A percentile compares a stretch with the other conserved stretches of the same genome.
Conservation (phyloP, 2,888 invertebrate species). For the Troides oblongomaculatus region DNA sequence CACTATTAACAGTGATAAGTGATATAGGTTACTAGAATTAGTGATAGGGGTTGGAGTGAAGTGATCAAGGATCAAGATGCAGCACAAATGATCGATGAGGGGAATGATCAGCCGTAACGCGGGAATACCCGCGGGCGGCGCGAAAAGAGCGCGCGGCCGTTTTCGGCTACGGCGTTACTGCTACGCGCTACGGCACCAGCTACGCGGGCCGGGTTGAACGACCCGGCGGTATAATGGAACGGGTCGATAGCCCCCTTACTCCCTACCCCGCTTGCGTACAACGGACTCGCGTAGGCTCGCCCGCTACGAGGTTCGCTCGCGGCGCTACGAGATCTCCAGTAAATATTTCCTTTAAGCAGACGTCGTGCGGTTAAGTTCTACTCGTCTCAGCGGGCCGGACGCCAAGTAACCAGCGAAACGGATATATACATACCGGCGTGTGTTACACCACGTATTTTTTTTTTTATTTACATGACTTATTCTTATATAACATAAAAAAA, state of each 20-base stretch:
- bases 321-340: slow-evolving; percentile 38
- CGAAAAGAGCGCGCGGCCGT: slow-evolving; percentile 19
- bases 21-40: slow-evolving; percentile 2
- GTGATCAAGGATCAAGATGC: slow-evolving; percentile 26
- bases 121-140: slow-evolving; percentile 21
- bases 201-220: slow-evolving; percentile 65
- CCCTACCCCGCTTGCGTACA: slow-evolving; percentile 29
- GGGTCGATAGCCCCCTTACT: slow-evolving; percentile 64
- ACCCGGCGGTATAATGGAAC: slow-evolving; percentile 59
- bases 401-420: no score
- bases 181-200: slow-evolving; percentile 45
- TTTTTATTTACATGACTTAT: no score
- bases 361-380: slow-evolving; percentile 12
- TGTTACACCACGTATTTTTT: no score
- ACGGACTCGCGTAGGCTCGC: slow-evolving; percentile 33
- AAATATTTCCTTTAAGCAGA: slow-evolving; percentile 27
- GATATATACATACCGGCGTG: no score
- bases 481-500: no score
- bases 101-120: slow-evolving; percentile 24
- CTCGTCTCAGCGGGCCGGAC: neutral
- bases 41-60: slow-evolving; percentile 17
- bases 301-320: slow-evolving; percentile 41
- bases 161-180: slow-evolving; percentile 28
- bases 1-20: no score
- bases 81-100: slow-evolving; percentile 18